phyloP scores from a whole-genome alignment of 1,140 invertebrate genomes.

The Drosophila lini region DNA sequence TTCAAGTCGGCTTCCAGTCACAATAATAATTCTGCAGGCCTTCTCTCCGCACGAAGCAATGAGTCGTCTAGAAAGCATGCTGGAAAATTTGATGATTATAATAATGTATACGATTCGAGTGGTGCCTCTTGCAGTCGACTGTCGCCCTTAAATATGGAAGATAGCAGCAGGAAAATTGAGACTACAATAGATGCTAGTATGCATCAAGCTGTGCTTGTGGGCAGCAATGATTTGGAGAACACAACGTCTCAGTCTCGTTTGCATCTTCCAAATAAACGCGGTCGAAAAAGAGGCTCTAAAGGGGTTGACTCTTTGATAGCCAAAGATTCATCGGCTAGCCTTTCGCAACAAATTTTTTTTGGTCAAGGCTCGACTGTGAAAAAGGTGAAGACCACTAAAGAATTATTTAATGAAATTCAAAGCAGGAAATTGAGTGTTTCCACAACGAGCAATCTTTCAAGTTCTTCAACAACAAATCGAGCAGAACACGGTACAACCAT shows the following conservation, averaged over 20 bases:
- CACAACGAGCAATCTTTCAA: constrained; percentile 34
- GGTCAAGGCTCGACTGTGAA: constrained; percentile 86
- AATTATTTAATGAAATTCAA: constrained; percentile 91
- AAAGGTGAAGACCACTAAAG: constrained; percentile 93
- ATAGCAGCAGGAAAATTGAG: constrained; percentile 28
- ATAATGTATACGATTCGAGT: constrained; percentile 57
- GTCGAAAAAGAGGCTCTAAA: constrained; percentile 89
- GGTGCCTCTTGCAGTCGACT: constrained; percentile 59
- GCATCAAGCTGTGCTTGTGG: not conserved
- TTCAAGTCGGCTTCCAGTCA: constrained; percentile 54
- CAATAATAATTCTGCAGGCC: constrained; percentile 6
- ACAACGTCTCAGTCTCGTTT: constrained; percentile 1
- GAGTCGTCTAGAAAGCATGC: constrained; percentile 20
- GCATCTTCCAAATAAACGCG: constrained; percentile 86
- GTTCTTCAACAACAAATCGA: constrained; percentile 26
- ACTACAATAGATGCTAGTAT: constrained; percentile 12
- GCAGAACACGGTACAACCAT: constrained; percentile 21
- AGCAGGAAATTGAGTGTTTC: constrained; percentile 85
- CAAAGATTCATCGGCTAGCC: constrained; percentile 64
- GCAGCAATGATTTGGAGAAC: constrained; percentile 16
- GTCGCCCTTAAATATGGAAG: constrained; percentile 49
- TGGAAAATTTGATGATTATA: constrained; percentile 36
- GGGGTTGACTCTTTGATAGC: constrained; percentile 84
- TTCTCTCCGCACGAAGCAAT: constrained; percentile 17
- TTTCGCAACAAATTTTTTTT: constrained; percentile 74